These are phyloP conservation scores for Neomicropteryx cornuta DNA, from an alignment of 1,140 invertebrate genomes.

Conservation along the genomic window DNA sequence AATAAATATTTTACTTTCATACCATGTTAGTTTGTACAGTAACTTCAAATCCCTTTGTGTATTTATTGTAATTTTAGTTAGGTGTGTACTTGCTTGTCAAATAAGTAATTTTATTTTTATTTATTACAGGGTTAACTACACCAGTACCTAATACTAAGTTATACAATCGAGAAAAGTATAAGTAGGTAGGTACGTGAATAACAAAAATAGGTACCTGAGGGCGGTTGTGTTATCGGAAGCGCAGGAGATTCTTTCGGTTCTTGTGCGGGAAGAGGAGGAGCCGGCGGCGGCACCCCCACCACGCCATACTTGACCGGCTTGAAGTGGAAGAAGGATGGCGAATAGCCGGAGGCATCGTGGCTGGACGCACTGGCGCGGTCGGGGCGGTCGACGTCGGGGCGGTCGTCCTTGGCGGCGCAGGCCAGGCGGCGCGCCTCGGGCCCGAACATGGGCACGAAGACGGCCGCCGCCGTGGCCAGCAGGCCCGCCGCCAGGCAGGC, in stretches of 20 bases:
- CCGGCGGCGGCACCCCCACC: conserved; percentile 42
- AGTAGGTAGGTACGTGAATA: no score
- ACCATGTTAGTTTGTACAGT: no score
- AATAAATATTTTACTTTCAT: no score
- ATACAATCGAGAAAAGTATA: no score
- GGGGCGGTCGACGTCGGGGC: conserved; percentile 65
- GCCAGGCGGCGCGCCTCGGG: conserved; percentile 86
- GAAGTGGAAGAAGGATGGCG: conserved; percentile 84
- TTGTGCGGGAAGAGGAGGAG: conserved; percentile 20
- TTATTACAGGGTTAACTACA: no score
- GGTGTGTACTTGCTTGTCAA: no score
- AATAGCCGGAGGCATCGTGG: conserved; percentile 69
- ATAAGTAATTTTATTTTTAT: no score
- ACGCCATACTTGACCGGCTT: conserved; percentile 68
- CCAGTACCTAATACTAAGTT: no score
- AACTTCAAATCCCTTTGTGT: no score
- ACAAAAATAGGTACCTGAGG: neutral
- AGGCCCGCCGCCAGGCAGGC: conserved; percentile 82
- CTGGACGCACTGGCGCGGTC: conserved; percentile 65
- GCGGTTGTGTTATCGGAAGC: conserved; percentile 37
- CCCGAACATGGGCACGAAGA: conserved; percentile 89
- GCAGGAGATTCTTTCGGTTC: conserved; percentile 38
- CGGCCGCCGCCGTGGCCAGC: conserved; percentile 65
- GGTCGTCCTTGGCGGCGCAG: conserved; percentile 72
- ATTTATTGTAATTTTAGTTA: no score